These are phyloP conservation scores for Halcyon malimbica DNA, from an alignment of 2,113 vertebrate species.

Conservation along the genomic window DNA sequence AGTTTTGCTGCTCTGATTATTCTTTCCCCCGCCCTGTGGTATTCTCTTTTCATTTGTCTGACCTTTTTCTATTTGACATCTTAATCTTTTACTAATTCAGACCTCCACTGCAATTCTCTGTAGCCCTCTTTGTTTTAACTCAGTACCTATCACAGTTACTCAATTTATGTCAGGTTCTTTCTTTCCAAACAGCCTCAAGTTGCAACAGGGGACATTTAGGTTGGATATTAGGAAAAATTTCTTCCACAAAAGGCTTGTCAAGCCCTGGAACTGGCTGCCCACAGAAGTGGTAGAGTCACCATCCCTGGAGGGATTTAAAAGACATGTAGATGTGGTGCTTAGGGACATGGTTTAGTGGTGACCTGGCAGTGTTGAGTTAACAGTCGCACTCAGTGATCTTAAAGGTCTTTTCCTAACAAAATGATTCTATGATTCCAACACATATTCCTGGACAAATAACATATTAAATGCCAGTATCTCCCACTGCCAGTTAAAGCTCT, in stretches of 20 bases:
- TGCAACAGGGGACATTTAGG: too few species aligned
- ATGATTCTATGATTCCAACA: not conserved
- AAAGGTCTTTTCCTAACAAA: too few species aligned
- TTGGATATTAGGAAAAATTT: too few species aligned
- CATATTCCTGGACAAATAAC: not conserved
- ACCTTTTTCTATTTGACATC: not conserved
- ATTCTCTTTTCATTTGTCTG: not conserved
- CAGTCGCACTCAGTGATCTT: too few species aligned
- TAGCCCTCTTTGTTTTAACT: not conserved
- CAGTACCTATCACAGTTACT: not conserved
- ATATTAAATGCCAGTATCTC: not conserved
- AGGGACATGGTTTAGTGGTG: too few species aligned
- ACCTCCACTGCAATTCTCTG: not conserved
- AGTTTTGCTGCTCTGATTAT: not conserved
- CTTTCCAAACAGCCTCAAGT: not conserved
- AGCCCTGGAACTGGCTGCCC: too few species aligned
- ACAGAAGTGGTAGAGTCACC: too few species aligned
- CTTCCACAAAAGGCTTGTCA: too few species aligned
- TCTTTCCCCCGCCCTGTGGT: accelerated
- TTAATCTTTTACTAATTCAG: not conserved
- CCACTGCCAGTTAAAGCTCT: not conserved
- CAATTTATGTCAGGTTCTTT: not conserved
- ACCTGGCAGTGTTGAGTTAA: too few species aligned
- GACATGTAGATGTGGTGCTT: too few species aligned
- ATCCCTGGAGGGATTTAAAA: too few species aligned